Conservation (phyloP, 2,797 vertebrate species). For the Pipistrellus pipistrellus region DNA sequence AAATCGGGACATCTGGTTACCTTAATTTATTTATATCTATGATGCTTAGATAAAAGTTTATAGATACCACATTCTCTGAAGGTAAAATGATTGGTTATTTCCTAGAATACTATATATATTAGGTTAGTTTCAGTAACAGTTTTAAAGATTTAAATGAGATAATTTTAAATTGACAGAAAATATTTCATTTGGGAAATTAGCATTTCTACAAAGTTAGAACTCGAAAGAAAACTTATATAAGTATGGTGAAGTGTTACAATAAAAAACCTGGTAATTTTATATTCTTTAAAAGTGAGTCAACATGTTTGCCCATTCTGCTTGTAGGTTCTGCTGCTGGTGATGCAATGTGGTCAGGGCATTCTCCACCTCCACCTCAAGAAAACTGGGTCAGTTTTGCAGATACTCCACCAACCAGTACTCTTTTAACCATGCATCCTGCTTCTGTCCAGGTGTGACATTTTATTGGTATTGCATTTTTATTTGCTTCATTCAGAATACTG, state of each 20-base stretch:
- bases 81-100: slow-evolving; percentile 37
- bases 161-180: slow-evolving; percentile 45
- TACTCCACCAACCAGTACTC: slow-evolving; percentile 97
- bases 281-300: slow-evolving; percentile 10
- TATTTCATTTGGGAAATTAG: slow-evolving; percentile 14
- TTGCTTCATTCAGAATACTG: slow-evolving; percentile 89
- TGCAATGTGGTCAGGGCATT: slow-evolving; percentile 96
- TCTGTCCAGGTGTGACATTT: slow-evolving; percentile 97
- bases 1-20: no score
- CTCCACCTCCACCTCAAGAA: slow-evolving; percentile 97
- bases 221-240: slow-evolving; percentile 26
- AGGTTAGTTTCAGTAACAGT: slow-evolving; percentile 12
- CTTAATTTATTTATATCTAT: neutral
- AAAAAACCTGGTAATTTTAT: neutral
- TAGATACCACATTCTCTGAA: neutral
- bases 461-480: slow-evolving; percentile 90
- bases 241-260: neutral
- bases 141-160: slow-evolving; percentile 46
- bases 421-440: slow-evolving; percentile 97
- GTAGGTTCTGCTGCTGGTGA: slow-evolving; percentile 94
- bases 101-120: neutral
- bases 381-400: slow-evolving; percentile 99
- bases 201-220: slow-evolving; percentile 45
- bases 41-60: neutral
- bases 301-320: slow-evolving; percentile 70